Evolutionary conservation across 1,140 invertebrate species (phyloP).

Genomic region (Zaprionus inermis): DNA sequence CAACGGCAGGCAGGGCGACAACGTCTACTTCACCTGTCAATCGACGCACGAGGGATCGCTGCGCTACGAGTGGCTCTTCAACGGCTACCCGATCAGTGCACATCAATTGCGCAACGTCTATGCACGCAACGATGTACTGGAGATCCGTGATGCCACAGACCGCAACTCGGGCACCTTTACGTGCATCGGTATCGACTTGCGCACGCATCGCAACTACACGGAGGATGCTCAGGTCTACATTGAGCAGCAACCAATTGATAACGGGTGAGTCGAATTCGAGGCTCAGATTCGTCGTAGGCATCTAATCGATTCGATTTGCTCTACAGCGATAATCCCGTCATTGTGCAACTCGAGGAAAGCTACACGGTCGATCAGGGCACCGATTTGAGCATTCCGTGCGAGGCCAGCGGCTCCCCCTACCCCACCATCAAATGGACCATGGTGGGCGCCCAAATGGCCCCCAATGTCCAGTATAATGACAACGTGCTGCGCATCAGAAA

Average conservation of each 20-base stretch:
- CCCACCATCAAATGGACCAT: conserved; percentile 92
- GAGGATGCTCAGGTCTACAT: conserved; percentile 67
- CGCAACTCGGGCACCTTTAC: conserved; percentile 92
- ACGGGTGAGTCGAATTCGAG: conserved; percentile 40
- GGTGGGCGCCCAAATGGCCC: conserved; percentile 87
- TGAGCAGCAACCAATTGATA: conserved; percentile 48
- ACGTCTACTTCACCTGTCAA: conserved; percentile 86
- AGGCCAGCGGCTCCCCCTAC: conserved; percentile 88
- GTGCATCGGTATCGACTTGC: conserved; percentile 86
- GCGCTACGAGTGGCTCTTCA: conserved; percentile 86
- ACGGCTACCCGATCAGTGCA: conserved; percentile 47
- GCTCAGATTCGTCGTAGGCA: no score
- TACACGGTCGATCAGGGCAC: conserved; percentile 92
- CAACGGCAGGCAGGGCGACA: conserved; percentile 86
- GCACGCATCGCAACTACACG: conserved; percentile 63
- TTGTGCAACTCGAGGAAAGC: conserved; percentile 87
- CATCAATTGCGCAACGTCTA: conserved; percentile 85
- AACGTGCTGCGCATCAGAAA: conserved; percentile 89
- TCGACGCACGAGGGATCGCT: conserved; percentile 71
- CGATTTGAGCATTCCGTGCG: conserved; percentile 91
- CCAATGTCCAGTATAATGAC: conserved; percentile 87
- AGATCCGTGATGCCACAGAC: conserved; percentile 87
- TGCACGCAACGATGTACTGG: conserved; percentile 88
- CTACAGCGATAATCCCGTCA: conserved; percentile 84
- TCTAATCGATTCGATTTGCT: no score